phyloP scores from a whole-genome alignment of 1,140 invertebrate species.

The Stegodyphus dumicola region DNA sequence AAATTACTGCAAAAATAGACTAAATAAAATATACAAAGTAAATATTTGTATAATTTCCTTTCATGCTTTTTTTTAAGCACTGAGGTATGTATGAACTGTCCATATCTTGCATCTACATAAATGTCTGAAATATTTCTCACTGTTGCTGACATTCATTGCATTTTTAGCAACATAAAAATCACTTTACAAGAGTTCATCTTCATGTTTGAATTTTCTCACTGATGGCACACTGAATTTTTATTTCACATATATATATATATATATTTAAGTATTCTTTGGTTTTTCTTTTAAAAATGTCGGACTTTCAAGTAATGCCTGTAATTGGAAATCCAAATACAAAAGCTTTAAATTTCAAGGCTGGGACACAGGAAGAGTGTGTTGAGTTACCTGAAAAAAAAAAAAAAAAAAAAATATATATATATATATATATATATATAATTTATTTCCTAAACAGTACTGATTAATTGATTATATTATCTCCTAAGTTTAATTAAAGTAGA shows the following conservation, averaged over 20 bases:
- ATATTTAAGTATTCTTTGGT: slow-evolving; percentile 50
- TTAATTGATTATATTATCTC: too few relatives aligned
- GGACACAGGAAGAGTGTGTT: slow-evolving; percentile 37
- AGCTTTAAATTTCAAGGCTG: slow-evolving; percentile 5
- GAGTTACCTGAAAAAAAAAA: slow-evolving; percentile 13
- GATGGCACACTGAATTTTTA: background rate
- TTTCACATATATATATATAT: background rate
- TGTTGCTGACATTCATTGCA: background rate
- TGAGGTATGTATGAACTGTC: slow-evolving; percentile 1
- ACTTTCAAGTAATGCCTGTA: slow-evolving; percentile 23
- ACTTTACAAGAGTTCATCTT: background rate
- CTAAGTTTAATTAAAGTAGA: too few relatives aligned
- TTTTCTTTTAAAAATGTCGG: slow-evolving; percentile 19
- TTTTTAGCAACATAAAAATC: background rate
- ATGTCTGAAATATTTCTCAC: background rate
- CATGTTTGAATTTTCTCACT: background rate
- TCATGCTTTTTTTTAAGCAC: background rate
- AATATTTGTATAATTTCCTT: background rate
- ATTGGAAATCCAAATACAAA: slow-evolving; percentile 37
- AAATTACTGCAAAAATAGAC: background rate
- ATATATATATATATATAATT: too few relatives aligned
- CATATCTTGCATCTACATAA: background rate
- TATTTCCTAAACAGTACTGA: too few relatives aligned
- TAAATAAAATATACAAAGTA: background rate
- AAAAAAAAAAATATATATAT: too few relatives aligned